Base-by-base conservation (phyloP, 2,888 invertebrate species). In the Acleris holmiana region DNA sequence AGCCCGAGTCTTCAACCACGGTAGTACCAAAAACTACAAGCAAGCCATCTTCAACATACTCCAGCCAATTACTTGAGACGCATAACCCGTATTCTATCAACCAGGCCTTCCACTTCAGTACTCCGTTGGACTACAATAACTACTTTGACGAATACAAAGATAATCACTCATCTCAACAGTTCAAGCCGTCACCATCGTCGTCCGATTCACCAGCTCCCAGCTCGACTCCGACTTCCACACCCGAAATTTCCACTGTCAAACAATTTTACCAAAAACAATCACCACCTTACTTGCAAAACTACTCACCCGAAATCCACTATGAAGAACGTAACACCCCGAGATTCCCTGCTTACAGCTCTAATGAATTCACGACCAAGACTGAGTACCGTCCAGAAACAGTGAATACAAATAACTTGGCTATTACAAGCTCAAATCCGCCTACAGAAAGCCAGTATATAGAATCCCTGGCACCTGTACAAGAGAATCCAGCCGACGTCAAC, bases 21-120 rank as follows among this genome's bases (percentile, higher is more conserved):
- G 75, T 80, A 6, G 78, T 70, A 62, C 64, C 74, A 2, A 74
- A 83, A 2, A 82, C 89, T 4, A 85, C 88, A 2, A 79, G 83
- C n/a, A 84, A 80, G 70, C 73, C 79, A 48, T 79, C 86, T 29
- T 85, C 89, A 3, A 88, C 91, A 10, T 85, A 89, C 66, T 82
- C 91, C 0, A 89, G 80, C 68, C 89, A 87, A 68, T 71, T 92
- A 55, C 72, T 92, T 17, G 91, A 92, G 73, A 92, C 92, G 13
- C 92, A 92, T 62, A 92, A 92, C 69, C 92, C 93, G 1, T 93
- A 89, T 71, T 91, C 91, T 1, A 92, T 92, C 61, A 93, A 93
- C 70, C 92, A 92, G 71, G 92, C 91, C 0, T 92, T 92, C 79
- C 89, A 91, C 71, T 89, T 89, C 66, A 93, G 89, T 71, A 91